Percentiles rank a stretch among this genome's conserved stretches.
These are phyloP conservation scores for Lepeophtheirus salmonis DNA, from an alignment of 1,140 invertebrate species.

Conservation along the genomic window DNA sequence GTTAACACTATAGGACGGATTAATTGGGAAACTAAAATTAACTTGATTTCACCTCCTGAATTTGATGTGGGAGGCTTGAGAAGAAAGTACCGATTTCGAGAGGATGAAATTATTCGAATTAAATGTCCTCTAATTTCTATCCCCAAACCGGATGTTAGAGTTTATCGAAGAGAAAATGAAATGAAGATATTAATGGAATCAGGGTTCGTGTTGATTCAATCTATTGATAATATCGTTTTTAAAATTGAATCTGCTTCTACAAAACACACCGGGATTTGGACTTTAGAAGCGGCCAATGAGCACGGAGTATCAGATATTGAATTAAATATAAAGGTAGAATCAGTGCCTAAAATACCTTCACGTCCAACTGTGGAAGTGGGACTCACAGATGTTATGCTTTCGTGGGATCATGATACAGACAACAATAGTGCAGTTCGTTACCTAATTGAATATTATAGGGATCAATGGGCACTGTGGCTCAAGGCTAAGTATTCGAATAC, in stretches of 20 bases:
- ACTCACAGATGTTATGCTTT: neutral
- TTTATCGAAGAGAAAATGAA: neutral
- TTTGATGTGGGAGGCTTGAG: neutral
- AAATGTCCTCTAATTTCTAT: neutral
- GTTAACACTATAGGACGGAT: slow-evolving; percentile 2
- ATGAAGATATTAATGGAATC: no score
- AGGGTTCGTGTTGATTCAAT: neutral
- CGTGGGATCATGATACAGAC: neutral
- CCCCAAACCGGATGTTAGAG: neutral
- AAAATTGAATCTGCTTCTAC: neutral
- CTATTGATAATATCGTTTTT: neutral
- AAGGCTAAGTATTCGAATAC: neutral
- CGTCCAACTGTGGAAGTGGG: neutral
- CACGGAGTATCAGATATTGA: neutral
- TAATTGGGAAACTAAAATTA: neutral
- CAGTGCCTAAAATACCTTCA: neutral
- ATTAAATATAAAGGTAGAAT: neutral
- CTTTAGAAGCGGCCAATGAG: neutral
- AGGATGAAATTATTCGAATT: neutral
- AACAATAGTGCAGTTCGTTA: neutral
- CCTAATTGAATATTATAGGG: slow-evolving; percentile 7
- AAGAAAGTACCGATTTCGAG: neutral
- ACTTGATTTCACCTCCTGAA: neutral
- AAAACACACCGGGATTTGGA: neutral
- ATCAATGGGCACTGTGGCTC: slow-evolving; percentile 8